Evolutionary conservation across 92 coral and sea anemone genomes (phyloP), one percentile per base, ranked within the genome.

Genomic region (Phenganax subtilis): DNA sequence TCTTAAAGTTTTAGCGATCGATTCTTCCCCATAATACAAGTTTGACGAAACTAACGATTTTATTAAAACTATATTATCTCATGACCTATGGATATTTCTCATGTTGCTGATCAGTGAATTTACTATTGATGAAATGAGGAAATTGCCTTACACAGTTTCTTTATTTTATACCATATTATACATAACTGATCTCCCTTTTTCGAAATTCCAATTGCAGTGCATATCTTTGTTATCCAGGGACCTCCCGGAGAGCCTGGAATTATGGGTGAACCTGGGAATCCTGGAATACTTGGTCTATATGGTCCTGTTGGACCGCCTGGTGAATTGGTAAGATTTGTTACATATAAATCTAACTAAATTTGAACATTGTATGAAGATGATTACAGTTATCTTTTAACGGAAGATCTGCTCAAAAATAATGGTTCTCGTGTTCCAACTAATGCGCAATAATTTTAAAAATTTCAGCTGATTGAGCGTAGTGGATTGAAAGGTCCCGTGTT

Each of bases 271-370:
- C 66, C 67, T 56, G 81, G 81, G 56, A 57, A 56, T 10, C 67
- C 51, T 56, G 81, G 81, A 25, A 53, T 57, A 11, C 51, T 67
- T 76, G 81, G 81, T 8, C 15, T 28, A 12, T 16, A 14, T 29
- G 81, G 81, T 16, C 68, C 31, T 55, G 68, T 76, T 76, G 81
- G 81, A 28, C 68, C 47, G 14, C 55, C 81, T 8, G 81, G 81
- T 56, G 55, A 29, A 2, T 7, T 76, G 12, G 81, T 76, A 54
- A 28, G 81, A 56, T 76, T 31, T 37, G 47, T 37, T 5, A 5
- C 47, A 5, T 20, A 37, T 37, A 37, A 2, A 37, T 37, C 47
- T 37, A 37, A 37, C 47, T 37, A 37, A 5, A 37, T 37, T 37
- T 37, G 3, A 37, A 37, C 47, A 37, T 37, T 37, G 2, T 5